phyloP scores from a whole-genome alignment of 2,888 invertebrate genomes.

The Hartigia nigra region DNA sequence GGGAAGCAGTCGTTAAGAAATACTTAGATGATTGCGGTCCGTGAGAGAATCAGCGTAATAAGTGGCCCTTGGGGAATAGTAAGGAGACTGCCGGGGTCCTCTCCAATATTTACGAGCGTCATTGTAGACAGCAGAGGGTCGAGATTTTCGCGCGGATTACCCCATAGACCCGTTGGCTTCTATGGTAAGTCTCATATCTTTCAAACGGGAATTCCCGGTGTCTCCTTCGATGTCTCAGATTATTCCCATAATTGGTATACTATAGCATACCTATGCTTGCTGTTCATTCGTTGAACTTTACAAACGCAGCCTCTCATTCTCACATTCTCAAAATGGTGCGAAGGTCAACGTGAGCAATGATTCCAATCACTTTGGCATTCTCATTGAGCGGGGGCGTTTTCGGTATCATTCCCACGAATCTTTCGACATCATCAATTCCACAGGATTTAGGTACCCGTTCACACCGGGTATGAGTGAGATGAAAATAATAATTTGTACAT shows the following conservation, averaged over 20 bases:
- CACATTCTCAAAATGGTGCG: background rate
- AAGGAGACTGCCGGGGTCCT: constrained; percentile 46
- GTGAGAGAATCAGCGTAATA: constrained; percentile 61
- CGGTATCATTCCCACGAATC: background rate
- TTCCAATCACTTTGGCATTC: background rate
- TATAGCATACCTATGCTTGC: background rate
- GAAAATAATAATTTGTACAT: background rate
- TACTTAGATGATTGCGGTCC: constrained; percentile 61
- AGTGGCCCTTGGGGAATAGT: constrained; percentile 58
- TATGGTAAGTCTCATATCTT: background rate
- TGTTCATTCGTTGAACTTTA: background rate
- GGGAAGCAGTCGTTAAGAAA: constrained; percentile 51
- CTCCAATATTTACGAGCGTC: constrained; percentile 62
- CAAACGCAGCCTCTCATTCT: background rate
- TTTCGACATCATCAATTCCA: background rate
- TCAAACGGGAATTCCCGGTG: background rate
- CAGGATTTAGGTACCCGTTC: background rate
- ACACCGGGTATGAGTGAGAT: background rate
- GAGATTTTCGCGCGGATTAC: constrained; percentile 12
- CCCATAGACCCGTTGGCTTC: background rate
- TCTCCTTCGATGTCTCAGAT: background rate
- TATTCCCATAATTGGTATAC: background rate
- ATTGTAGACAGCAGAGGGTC: constrained; percentile 51
- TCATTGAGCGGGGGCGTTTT: background rate
- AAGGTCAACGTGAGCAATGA: background rate